Conservation (phyloP, 2,888 invertebrate genomes). For the Platypus cylindrus region DNA sequence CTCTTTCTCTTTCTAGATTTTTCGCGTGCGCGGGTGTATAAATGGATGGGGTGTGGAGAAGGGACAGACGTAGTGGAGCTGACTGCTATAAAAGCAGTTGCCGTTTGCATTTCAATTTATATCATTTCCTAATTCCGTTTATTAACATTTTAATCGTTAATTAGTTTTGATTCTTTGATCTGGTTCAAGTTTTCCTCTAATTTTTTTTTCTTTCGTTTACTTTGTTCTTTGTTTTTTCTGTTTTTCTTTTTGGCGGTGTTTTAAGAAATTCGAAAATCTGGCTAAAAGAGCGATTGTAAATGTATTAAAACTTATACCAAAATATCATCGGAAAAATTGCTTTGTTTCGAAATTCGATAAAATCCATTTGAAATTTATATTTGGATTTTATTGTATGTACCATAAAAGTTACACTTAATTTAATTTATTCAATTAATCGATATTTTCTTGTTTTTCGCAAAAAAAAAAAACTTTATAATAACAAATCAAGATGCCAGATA, state of each 20-base stretch:
- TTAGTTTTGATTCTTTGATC: no score
- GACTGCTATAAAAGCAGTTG: no score
- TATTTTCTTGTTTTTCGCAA: conserved; percentile 7
- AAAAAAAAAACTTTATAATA: conserved; percentile 1
- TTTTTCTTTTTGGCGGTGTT: conserved; percentile 5
- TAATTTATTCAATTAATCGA: conserved; percentile 3
- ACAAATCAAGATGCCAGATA: conserved; percentile 23
- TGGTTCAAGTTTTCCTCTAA: no score
- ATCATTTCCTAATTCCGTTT: no score
- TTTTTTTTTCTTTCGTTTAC: no score
- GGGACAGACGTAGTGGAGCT: no score
- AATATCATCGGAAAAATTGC: conserved; percentile 42
- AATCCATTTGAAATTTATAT: conserved; percentile 31
- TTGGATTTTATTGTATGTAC: conserved; percentile 35
- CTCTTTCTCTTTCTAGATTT: no score
- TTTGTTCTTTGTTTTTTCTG: conserved; percentile 2
- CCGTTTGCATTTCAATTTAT: no score
- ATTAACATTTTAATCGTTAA: no score
- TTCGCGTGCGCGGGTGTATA: no score
- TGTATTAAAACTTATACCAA: conserved; percentile 39
- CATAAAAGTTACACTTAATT: conserved; percentile 35
- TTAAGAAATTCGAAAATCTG: conserved; percentile 25
- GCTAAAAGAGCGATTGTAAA: conserved; percentile 23
- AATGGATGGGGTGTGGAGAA: no score
- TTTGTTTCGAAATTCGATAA: conserved; percentile 35